Evolutionary conservation across 2,797 vertebrate genomes (phyloP), one percentile per base, ranked within the genome.

Genomic region (Diplodus sargus): DNA sequence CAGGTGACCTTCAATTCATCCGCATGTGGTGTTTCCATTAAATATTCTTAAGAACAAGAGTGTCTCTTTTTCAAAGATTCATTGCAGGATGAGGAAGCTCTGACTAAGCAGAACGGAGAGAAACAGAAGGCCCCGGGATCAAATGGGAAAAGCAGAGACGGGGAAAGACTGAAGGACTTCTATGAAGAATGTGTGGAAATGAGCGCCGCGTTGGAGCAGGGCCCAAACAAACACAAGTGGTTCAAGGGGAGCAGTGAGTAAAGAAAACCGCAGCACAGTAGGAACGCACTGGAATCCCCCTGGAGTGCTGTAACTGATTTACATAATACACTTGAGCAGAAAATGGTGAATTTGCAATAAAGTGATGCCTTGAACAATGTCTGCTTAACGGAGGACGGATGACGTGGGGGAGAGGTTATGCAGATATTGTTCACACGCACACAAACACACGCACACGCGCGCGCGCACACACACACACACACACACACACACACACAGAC

Each of bases 201-300:
- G 93, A 95, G 92, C 49, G 57, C 82, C 4, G 89, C 78, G 51
- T 20, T 95, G 93, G 94, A 92, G 79, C 87, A 39, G 9, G 51
- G 92, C 92, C 92, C 90, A 78, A 92, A 90, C 90, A 93, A 95
- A 94, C 94, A 94, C 82, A 93, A 90, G 76, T 90, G 90, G 88
- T 93, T 95, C 93, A 94, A 95, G 92, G 92, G 91, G 93, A 95
- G 92, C 92, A 94, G 95, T 96, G 91, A 95, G 95, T 94, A 86
- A 80, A 89, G 88, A 80, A 34, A 87, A 89, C 78, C 66, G 34
- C 73, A 76, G 89, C 79, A 80, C 85, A 87, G 91, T 71, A 78
- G 82, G 85, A 87, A 83, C 51, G 39, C 66, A 83, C 77, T 74
- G 87, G 87, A 87, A 81, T 88, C 88, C 81, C 87, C 83, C 86